Base-by-base conservation (phyloP, 2,888 invertebrate genomes). In the Leptinotarsa juncta region DNA sequence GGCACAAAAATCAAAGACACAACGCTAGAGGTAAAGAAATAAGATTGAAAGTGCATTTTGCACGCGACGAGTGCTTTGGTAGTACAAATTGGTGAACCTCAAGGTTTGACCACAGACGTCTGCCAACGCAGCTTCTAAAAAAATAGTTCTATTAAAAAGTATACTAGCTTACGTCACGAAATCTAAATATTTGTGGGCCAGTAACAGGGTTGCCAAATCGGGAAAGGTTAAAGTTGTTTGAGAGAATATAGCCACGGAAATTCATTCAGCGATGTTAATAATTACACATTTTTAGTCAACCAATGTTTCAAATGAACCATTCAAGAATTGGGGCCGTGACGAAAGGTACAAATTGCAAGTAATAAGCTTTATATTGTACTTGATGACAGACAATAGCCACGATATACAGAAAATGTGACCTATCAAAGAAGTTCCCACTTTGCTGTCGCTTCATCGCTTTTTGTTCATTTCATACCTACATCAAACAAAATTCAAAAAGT, bases 111-210 rank as follows among this genome's bases (percentile, higher is more conserved):
- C 60, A 67, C 65, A 62, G 65, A 72, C 20, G 69, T 70, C 55
- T 53, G 49, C 53, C 66, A 53, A 15, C 49, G 20, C 48, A 49
- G 16, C 26, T 55, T 48, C 7, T 51, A 10, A 51, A 67, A 60
- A 32, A 32, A 32, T 62, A 26, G 67, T 20, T 16, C 51, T 67
- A 71, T 26, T 62, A 71, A 67, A 71, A 67, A 67, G 65, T 65
- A 65, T n/a, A 32, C 57, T 42, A 48, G 32, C 20, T 77, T 77
- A 71, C 77, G 77, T 77, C 74, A 77, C 48, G 51, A 20, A 71
- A 62, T 62, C 32, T 32, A 62, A 42, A 32, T 42, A 32, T 32
- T 42, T 62, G 62, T 26, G 32, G 18, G 20, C n/a, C 20, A 42
- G 62, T 72, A n/a, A 65, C 62, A 68, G 50, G 20, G 50, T 26